Base-by-base conservation (phyloP, 2,888 invertebrate genomes). In the Lasioglossum marginatum region DNA sequence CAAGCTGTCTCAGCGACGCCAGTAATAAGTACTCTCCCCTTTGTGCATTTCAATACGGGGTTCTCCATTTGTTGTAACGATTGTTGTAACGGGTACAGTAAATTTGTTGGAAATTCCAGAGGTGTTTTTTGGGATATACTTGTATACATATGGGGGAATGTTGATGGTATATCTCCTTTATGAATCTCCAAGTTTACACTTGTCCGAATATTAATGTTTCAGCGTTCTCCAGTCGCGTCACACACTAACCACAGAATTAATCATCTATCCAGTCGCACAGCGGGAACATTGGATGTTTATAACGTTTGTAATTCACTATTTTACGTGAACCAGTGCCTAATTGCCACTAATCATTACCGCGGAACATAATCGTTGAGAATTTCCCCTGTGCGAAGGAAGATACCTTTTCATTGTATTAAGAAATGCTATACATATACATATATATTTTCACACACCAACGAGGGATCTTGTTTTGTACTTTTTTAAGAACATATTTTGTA, bases 401-500 rank as follows among this genome's bases (percentile, higher is more conserved):
- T 86, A 77, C 77, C 34, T 79, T 43, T 78, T 90, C 82, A 88
- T 88, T 89, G 81, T 83, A 88, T 82, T 76, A 87, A 86, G 83
- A 77, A 83, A 83, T 83, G 80, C 52, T 86, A 88, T 86, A 82
- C 72, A 81, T 82, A 81, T 76, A 82, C 63, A 82, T 77, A 89
- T 90, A 92, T 92, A 93, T 93, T 92, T 93, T 93, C 93, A 93
- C 91, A 89, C 88, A 87, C 82, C 84, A 79, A 85, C 88, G 88
- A 91, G 77, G 48, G 86, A 88, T 91, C 90, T 92, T 93, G 92
- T 94, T 94, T 94, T 94, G 88, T 94, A 94, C 93, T 94, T 94
- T 94, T 94, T 90, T 94, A 93, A 93, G 89, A 88, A 92, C 91
- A 88, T 92, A 93, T 93, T 94, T 94, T 93, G 90, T 93, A 93